phyloP scores from a whole-genome alignment of 1,140 invertebrate species.

The Diploscapter pachys region DNA sequence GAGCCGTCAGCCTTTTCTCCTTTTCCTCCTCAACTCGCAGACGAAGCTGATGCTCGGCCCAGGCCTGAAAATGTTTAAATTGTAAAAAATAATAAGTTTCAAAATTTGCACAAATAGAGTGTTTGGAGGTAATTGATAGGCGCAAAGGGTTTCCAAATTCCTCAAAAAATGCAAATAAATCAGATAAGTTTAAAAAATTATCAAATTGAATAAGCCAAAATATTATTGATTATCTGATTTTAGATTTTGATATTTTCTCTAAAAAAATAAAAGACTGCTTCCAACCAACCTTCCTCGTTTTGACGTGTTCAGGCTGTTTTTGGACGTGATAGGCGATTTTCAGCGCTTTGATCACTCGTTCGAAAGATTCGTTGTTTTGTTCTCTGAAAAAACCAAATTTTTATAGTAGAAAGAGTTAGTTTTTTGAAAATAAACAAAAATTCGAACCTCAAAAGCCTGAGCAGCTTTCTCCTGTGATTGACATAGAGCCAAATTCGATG shows the following conservation, averaged over 20 bases:
- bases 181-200: too few relatives aligned
- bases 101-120: too few relatives aligned
- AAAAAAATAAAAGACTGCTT: not conserved
- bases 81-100: too few relatives aligned
- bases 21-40: conserved; percentile 50
- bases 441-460: conserved; percentile 33
- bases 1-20: conserved; percentile 44
- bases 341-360: conserved; percentile 44
- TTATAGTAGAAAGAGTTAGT: too few relatives aligned
- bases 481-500: conserved; percentile 46
- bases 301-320: conserved; percentile 35
- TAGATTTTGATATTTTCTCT: not conserved
- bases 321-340: conserved; percentile 56
- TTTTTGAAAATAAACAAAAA: conserved; percentile 2
- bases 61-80: conserved; percentile 28
- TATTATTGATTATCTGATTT: too few relatives aligned
- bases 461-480: conserved; percentile 45
- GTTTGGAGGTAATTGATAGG: too few relatives aligned
- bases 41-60: conserved; percentile 50
- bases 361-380: conserved; percentile 46
- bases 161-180: too few relatives aligned
- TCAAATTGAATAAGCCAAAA: too few relatives aligned
- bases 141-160: too few relatives aligned
- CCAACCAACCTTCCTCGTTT: conserved; percentile 36
- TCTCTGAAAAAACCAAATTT: conserved; percentile 40